These are phyloP conservation scores for Mustela lutreola DNA, from an alignment of 2,113 vertebrate genomes.

Conservation along the genomic window DNA sequence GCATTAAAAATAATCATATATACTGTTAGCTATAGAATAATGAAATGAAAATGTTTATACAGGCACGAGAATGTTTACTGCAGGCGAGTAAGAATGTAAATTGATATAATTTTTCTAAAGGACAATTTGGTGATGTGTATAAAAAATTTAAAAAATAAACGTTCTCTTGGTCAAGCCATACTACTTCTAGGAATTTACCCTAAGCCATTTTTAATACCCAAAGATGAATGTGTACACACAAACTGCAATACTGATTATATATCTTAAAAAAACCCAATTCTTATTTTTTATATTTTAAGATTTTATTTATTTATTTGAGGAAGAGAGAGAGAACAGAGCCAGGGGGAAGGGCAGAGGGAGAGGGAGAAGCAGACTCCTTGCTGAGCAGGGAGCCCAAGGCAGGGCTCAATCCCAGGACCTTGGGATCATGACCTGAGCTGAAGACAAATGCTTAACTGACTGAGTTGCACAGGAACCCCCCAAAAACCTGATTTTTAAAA, in stretches of 20 bases:
- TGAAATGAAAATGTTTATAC: background rate
- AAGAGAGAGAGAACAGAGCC: background rate
- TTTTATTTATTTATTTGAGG: background rate
- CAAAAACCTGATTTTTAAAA: background rate
- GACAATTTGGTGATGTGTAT: background rate
- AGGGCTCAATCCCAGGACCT: background rate
- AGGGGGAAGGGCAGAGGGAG: no score
- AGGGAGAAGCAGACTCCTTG: background rate
- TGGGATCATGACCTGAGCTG: background rate
- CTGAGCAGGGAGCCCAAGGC: background rate
- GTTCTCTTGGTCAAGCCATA: background rate
- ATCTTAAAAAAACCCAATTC: background rate
- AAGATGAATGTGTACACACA: background rate
- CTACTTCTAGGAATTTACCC: slow-evolving; percentile 37
- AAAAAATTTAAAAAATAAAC: background rate
- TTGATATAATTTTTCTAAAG: slow-evolving; percentile 53
- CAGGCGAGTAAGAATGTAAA: background rate
- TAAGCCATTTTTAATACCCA: slow-evolving; percentile 3
- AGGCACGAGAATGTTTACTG: background rate
- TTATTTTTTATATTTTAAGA: background rate
- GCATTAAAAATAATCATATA: background rate
- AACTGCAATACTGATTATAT: background rate
- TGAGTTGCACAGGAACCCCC: background rate
- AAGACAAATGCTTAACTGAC: background rate
- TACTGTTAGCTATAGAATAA: background rate